Evolutionary conservation across 1,140 invertebrate species (phyloP).

Genomic region (Ruditapes philippinarum): DNA sequence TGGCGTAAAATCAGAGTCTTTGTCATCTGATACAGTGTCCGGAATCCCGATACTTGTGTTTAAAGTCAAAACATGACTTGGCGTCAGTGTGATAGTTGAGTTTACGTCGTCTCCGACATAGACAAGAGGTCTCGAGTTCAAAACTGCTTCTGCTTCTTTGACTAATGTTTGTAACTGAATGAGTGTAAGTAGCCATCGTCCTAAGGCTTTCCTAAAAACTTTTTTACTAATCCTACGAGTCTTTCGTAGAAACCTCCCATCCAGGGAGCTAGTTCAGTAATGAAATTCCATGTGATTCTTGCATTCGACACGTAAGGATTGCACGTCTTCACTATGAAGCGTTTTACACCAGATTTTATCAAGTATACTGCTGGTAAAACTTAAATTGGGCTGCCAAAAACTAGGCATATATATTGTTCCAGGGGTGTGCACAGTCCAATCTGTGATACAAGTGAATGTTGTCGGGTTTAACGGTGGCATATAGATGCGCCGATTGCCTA

Average conservation of each 20-base stretch:
- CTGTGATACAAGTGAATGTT: neutral
- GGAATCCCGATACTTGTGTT: neutral
- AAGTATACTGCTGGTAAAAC: neutral
- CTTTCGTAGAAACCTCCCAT: no score
- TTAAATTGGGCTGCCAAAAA: neutral
- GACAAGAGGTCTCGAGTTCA: neutral
- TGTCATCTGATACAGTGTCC: neutral
- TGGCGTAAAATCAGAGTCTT: slow-evolving; percentile 10
- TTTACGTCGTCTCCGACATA: slow-evolving; percentile 12
- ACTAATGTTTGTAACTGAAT: slow-evolving; percentile 8
- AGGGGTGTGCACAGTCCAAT: neutral
- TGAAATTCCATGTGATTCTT: neutral
- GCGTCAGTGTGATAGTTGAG: neutral
- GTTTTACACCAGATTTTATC: neutral
- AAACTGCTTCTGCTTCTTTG: slow-evolving; percentile 12
- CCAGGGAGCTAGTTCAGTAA: no score
- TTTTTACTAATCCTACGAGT: slow-evolving; percentile 25
- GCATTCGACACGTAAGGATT: neutral
- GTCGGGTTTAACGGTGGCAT: neutral
- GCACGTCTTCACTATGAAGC: neutral
- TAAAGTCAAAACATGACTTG: neutral
- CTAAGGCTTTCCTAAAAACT: neutral
- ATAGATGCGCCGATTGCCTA: neutral
- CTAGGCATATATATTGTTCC: neutral
- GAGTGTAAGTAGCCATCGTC: neutral